Evolutionary conservation across 2,888 invertebrate genomes (phyloP), one percentile per base, ranked within the genome.

Genomic region (Dicyrtoma fusca): DNA sequence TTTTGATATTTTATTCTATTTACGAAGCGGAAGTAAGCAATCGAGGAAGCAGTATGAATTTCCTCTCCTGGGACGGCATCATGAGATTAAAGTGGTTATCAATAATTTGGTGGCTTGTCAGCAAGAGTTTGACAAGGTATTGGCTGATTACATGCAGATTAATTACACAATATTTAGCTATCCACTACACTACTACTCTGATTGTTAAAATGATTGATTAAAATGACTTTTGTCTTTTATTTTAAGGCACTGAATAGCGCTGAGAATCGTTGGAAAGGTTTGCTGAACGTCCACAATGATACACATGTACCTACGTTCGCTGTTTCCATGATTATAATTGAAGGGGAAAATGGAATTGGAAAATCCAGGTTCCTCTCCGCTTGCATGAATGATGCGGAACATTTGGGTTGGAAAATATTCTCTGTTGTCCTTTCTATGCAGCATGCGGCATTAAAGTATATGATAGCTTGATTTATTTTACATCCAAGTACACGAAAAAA

Each of bases 361-460:
- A 89, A 89, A 82, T 86, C 86, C 23, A 84, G 87, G 75, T 79
- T 89, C 57, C 81, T 89, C 71, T 86, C 87, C 79, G 86, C 87
- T 82, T 86, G 77, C 81, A 84, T 74, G 8, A 83, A 83, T 74
- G 79, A 84, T 4, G 85, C 86, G 5, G 77, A 75, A 42, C 86
- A 87, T 0, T 76, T 80, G 17, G 81, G 79, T 3, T 57, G 75
- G 34, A 71, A 47, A n/a, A 68, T 72, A 17, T 77, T 75, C 65
- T 74, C 75, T 1, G 74, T 78, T 5, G 73, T 72, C 59, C 74
- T 80, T 74, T 78, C 62, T 47, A 42, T 76, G 8, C 69, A 64
- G n/a, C 64, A 64, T 49, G n/a, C 23, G 1, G 6, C 57, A 14
- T 2, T 21, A 14, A 25, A 3, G 64, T 64, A 45, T 19, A 47